These are phyloP conservation scores for Thinocorus orbignyianus DNA, from an alignment of 2,113 vertebrate genomes.

Conservation along the genomic window DNA sequence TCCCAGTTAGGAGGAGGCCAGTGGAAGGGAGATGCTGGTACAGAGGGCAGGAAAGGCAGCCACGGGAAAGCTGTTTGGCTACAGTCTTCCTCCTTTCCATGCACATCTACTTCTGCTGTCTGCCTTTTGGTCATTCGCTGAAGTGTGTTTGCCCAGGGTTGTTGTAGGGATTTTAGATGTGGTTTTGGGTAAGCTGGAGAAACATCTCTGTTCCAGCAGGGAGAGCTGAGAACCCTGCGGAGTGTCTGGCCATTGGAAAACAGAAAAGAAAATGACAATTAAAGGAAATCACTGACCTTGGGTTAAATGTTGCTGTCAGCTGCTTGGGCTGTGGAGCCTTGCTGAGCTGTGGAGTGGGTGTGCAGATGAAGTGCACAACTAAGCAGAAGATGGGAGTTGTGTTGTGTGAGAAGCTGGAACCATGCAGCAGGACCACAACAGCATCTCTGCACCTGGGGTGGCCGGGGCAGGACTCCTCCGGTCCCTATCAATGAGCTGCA, in stretches of 20 bases:
- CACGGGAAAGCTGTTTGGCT: neutral
- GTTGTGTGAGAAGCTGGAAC: neutral
- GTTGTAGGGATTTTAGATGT: neutral
- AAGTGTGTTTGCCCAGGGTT: neutral
- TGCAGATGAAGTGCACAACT: conserved; percentile 37
- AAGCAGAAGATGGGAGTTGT: conserved; percentile 40
- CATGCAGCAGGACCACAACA: neutral
- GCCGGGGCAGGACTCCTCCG: neutral
- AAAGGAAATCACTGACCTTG: conserved; percentile 51
- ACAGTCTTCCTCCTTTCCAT: neutral
- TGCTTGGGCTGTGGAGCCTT: neutral
- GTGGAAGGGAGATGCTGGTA: neutral
- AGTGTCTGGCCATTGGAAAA: neutral
- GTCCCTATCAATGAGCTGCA: neutral
- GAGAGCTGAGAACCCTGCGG: neutral
- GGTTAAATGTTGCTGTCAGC: conserved; percentile 15
- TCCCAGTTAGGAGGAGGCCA: neutral
- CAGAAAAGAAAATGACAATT: neutral
- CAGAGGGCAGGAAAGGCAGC: neutral
- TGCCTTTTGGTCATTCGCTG: neutral
- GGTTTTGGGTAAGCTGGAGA: neutral
- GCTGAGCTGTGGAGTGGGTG: neutral
- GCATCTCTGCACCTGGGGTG: neutral
- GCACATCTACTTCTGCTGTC: neutral
- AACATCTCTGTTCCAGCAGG: neutral